These are phyloP conservation scores for Hemiscyllium ocellatum DNA, from an alignment of 2,113 vertebrate genomes.

Conservation along the genomic window DNA sequence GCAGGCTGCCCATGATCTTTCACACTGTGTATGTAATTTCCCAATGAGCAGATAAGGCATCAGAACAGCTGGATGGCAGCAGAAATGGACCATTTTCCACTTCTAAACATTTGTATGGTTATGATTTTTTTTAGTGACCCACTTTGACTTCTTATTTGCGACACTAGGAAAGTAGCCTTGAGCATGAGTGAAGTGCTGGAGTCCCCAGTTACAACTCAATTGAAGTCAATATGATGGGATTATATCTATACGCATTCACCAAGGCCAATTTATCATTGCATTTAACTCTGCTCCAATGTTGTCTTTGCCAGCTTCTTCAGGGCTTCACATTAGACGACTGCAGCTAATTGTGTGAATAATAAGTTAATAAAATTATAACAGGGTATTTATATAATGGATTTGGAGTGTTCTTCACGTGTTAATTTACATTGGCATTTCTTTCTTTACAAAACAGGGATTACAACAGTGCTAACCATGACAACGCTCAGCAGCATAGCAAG, in stretches of 20 bases:
- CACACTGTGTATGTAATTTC: neutral
- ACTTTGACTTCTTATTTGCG: neutral
- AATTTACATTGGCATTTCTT: slow-evolving; percentile 35
- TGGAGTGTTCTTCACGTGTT: neutral
- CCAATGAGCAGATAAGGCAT: neutral
- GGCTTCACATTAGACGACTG: neutral
- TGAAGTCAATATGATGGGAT: neutral
- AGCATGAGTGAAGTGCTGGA: neutral
- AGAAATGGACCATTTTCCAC: neutral
- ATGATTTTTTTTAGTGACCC: neutral
- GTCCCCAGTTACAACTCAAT: neutral
- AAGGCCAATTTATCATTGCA: neutral
- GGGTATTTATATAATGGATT: neutral
- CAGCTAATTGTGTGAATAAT: neutral
- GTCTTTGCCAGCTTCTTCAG: neutral
- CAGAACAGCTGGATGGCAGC: neutral
- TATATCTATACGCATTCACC: neutral
- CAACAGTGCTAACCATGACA: slow-evolving; percentile 93
- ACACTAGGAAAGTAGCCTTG: neutral
- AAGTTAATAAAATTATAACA: neutral
- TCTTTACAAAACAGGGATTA: slow-evolving; percentile 69
- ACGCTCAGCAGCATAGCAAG: slow-evolving; percentile 88
- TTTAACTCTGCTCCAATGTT: neutral
- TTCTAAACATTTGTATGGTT: neutral
- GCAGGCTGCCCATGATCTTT: neutral